A percentile compares a stretch with the other conserved stretches of the same genome.
Evolutionary conservation across 2,797 vertebrate genomes (phyloP).

Genomic region (Sitta carolinensis): DNA sequence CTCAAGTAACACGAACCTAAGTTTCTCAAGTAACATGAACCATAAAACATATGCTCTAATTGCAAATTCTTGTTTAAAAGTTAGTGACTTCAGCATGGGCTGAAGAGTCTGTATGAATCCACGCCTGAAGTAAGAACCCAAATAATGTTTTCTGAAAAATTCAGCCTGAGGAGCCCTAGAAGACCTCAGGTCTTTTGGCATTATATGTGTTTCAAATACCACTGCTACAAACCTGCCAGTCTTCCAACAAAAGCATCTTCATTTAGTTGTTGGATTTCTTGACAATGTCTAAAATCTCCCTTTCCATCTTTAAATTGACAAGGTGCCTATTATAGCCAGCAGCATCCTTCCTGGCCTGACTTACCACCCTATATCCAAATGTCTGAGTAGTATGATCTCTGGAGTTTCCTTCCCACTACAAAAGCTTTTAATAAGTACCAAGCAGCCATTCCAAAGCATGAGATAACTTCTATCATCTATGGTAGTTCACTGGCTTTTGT

Average conservation of each 20-base stretch:
- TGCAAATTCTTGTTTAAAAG: background rate
- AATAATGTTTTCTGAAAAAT: background rate
- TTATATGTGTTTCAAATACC: background rate
- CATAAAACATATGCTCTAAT: background rate
- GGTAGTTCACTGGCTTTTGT: background rate
- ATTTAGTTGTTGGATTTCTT: background rate
- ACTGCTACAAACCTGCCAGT: background rate
- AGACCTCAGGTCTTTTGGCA: background rate
- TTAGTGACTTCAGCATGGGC: background rate
- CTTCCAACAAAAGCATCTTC: background rate
- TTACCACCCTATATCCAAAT: background rate
- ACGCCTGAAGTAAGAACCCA: background rate
- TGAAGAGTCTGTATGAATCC: background rate
- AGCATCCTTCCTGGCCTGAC: background rate
- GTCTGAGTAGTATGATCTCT: background rate
- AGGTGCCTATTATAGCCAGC: background rate
- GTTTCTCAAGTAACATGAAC: background rate
- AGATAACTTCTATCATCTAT: background rate
- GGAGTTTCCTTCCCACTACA: background rate
- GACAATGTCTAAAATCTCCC: background rate
- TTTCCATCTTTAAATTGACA: background rate
- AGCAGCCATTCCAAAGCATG: background rate
- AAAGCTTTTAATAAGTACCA: background rate
- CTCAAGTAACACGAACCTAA: background rate
- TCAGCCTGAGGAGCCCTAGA: background rate